Conservation (phyloP, 2,113 vertebrate genomes). For the Macquaria australasica region DNA sequence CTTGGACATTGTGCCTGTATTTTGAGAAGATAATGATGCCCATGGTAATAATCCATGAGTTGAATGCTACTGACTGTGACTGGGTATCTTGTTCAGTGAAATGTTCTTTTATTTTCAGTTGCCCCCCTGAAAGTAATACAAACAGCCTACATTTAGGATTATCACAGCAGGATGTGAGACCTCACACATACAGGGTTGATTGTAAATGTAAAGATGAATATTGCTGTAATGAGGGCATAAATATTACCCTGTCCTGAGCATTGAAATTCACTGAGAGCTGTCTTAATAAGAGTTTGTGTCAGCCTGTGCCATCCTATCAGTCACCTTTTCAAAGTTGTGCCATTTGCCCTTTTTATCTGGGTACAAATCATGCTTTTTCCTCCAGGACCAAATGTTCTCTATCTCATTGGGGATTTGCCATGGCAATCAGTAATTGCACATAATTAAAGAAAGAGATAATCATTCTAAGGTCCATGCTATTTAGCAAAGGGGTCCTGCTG, state of each 20-base stretch:
- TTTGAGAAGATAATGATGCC: constrained; percentile 55
- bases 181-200: constrained; percentile 57
- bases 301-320: constrained; percentile 46
- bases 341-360: constrained; percentile 67
- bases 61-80: constrained; percentile 75
- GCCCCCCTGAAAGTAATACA: constrained; percentile 29
- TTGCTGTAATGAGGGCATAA: constrained; percentile 33
- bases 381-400: constrained; percentile 80
- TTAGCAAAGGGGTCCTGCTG: constrained; percentile 67
- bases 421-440: constrained; percentile 80
- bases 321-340: constrained; percentile 67
- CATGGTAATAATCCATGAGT: constrained; percentile 47
- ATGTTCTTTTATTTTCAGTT: not conserved
- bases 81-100: constrained; percentile 21
- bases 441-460: constrained; percentile 75
- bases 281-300: constrained; percentile 42
- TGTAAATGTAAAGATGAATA: constrained; percentile 54
- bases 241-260: not conserved
- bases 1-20: constrained; percentile 58
- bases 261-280: constrained; percentile 49
- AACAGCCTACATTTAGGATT: not conserved
- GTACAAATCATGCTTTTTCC: constrained; percentile 61
- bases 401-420: constrained; percentile 72
- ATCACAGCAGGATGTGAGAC: constrained; percentile 30
- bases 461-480: constrained; percentile 67